These are phyloP conservation scores for Formica exsecta DNA, from an alignment of 1,140 invertebrate genomes.

Conservation along the genomic window DNA sequence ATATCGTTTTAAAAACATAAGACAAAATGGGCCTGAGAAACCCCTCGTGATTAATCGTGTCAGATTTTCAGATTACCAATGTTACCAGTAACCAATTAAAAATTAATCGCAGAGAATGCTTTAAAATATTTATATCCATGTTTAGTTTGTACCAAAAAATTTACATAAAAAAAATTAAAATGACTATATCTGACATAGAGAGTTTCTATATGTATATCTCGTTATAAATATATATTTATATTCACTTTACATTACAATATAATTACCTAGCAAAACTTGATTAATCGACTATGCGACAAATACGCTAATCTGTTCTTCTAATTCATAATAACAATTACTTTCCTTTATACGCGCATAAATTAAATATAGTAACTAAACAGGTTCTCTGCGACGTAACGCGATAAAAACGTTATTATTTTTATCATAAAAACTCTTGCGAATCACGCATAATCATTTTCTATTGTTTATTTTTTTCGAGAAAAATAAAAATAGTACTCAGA, in stretches of 20 bases:
- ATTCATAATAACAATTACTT: constrained; percentile 8
- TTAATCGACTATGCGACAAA: background rate
- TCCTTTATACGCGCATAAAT: background rate
- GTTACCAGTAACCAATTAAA: background rate
- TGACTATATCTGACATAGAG: background rate
- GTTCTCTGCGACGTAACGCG: background rate
- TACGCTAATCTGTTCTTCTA: background rate
- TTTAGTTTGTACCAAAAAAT: background rate
- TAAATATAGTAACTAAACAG: background rate
- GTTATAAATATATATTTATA: background rate
- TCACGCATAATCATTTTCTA: background rate
- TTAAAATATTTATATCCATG: background rate
- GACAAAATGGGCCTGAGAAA: background rate
- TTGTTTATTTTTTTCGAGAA: background rate
- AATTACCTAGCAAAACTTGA: background rate
- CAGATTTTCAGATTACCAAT: background rate
- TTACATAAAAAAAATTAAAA: background rate
- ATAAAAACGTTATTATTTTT: constrained; percentile 14
- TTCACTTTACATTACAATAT: background rate
- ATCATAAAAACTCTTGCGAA: constrained; percentile 45
- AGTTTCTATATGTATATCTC: too few species aligned
- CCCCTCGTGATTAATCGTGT: background rate
- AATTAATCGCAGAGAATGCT: background rate
- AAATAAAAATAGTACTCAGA: background rate
- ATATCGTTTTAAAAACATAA: background rate